These are phyloP conservation scores for Tenthredo distinguenda DNA, from an alignment of 2,888 invertebrate genomes.

Conservation along the genomic window DNA sequence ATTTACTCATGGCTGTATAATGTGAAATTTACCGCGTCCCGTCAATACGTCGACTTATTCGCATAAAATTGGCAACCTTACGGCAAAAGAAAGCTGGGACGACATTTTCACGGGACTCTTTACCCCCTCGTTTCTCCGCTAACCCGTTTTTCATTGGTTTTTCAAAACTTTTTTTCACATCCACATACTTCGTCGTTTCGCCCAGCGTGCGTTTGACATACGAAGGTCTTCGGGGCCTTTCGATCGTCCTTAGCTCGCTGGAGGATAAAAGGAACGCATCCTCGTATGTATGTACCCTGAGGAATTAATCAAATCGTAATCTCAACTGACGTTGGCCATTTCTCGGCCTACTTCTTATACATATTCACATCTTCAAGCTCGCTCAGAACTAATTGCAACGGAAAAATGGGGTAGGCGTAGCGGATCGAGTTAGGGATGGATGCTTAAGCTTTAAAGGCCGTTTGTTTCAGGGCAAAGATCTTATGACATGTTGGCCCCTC, in stretches of 20 bases:
- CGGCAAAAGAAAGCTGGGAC: conserved; percentile 33
- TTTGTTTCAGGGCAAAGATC: conserved; percentile 66
- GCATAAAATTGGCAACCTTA: conserved; percentile 65
- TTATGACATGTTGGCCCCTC: conserved; percentile 66
- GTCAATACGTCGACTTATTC: conserved; percentile 61
- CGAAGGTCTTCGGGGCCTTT: conserved; percentile 18
- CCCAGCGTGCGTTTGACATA: conserved; percentile 4
- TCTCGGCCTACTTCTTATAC: conserved; percentile 18
- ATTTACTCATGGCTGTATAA: conserved; percentile 64
- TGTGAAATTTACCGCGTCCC: conserved; percentile 64
- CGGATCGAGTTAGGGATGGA: conserved; percentile 52
- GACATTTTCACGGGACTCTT: conserved; percentile 40
- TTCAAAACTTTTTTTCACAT: conserved; percentile 29
- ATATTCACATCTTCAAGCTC: conserved; percentile 9
- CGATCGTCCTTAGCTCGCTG: background rate
- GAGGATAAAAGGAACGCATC: background rate
- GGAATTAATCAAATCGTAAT: conserved; percentile 35
- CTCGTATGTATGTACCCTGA: background rate
- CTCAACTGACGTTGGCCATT: conserved; percentile 13
- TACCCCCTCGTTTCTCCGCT: background rate
- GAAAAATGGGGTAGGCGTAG: conserved; percentile 51
- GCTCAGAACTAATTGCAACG: conserved; percentile 50
- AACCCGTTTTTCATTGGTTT: conserved; percentile 30
- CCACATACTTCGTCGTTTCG: background rate
- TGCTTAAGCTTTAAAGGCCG: conserved; percentile 58